phyloP scores from a whole-genome alignment of 2,113 vertebrate species.

The Ivindomyrus marchei region DNA sequence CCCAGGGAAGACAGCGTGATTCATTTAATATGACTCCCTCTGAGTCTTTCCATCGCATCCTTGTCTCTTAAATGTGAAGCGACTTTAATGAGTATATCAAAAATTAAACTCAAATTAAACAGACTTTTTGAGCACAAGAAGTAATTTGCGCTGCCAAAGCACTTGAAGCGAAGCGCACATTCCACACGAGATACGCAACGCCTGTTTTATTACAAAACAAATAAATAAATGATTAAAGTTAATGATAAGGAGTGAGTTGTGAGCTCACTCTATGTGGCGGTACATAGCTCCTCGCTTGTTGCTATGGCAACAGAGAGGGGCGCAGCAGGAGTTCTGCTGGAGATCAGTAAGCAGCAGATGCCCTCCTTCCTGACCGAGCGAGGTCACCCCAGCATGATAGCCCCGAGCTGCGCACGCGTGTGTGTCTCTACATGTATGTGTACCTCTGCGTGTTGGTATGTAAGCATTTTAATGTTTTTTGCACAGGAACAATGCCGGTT shows the following conservation, averaged over 20 bases:
- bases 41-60: conserved; percentile 15
- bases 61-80: neutral
- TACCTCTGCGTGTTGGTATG: neutral
- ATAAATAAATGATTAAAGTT: neutral
- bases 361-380: neutral
- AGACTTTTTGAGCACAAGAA: neutral
- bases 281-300: conserved; percentile 26
- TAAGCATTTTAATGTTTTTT: neutral
- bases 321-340: conserved; percentile 12
- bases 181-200: neutral
- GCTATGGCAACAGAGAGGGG: conserved; percentile 29
- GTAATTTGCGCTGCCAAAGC: neutral
- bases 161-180: neutral
- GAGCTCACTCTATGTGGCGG: conserved; percentile 1
- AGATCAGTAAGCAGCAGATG: conserved; percentile 18
- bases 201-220: neutral
- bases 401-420: neutral
- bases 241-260: neutral
- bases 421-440: neutral
- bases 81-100: neutral
- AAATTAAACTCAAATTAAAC: conserved; percentile 15
- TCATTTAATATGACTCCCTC: neutral
- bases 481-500: neutral
- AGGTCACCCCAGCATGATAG: neutral
- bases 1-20: neutral